Evolutionary conservation across 1,140 invertebrate genomes (phyloP).

Genomic region (Heliconius himera): DNA sequence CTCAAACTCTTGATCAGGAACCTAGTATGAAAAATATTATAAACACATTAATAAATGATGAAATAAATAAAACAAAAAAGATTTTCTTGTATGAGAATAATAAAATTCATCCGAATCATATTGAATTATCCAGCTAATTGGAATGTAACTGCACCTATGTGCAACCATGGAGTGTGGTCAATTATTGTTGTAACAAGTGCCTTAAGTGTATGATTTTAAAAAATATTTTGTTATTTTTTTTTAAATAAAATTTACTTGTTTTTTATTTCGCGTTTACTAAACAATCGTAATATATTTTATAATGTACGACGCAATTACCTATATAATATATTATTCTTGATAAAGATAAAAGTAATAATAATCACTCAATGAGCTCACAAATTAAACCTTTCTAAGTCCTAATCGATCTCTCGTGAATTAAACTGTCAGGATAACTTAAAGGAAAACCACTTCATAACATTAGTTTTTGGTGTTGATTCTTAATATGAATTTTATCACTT

Average conservation of each 20-base stretch:
- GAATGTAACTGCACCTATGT: background rate
- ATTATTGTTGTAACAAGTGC: slow-evolving; percentile 9
- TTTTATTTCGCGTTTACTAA: background rate
- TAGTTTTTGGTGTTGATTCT: too few relatives aligned
- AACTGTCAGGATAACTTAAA: background rate
- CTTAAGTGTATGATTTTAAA: background rate
- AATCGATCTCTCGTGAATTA: too few relatives aligned
- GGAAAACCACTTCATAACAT: too few relatives aligned
- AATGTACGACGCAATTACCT: too few relatives aligned
- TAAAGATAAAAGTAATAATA: too few relatives aligned
- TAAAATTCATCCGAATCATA: slow-evolving; percentile 65
- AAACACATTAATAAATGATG: slow-evolving; percentile 58
- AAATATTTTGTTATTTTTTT: background rate
- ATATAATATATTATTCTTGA: too few relatives aligned
- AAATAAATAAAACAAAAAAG: slow-evolving; percentile 63
- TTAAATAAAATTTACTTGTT: background rate
- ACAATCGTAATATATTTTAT: background rate
- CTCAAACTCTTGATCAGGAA: slow-evolving; percentile 28
- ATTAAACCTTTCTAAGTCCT: too few relatives aligned
- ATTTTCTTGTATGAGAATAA: slow-evolving; percentile 61
- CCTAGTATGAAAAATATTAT: slow-evolving; percentile 57
- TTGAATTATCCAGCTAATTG: background rate
- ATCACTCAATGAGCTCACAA: too few relatives aligned
- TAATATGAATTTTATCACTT: too few relatives aligned
- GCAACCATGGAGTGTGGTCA: background rate